A percentile compares a stretch with the other conserved stretches of the same genome.
phyloP scores from a whole-genome alignment of 2,888 invertebrate species.

The Blastobasis adustella region DNA sequence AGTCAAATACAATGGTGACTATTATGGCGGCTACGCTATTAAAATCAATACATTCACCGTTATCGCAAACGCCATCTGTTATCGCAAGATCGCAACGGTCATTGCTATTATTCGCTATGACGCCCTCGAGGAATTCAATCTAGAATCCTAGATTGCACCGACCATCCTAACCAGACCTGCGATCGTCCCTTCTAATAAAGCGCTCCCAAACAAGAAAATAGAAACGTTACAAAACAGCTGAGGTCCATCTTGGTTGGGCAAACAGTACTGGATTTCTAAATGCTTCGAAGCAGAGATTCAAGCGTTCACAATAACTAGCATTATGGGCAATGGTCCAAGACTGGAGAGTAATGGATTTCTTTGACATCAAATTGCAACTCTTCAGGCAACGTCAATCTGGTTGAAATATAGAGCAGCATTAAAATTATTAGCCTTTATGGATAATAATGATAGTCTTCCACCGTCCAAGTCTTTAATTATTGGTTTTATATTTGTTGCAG shows the following conservation, averaged over 20 bases:
- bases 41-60: slow-evolving; percentile 31
- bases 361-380: no score
- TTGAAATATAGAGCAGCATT: no score
- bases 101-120: slow-evolving; percentile 39
- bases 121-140: slow-evolving; percentile 47
- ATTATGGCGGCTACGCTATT: slow-evolving; percentile 13
- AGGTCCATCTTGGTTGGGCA: background rate
- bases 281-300: slow-evolving; percentile 32
- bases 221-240: no score
- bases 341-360: background rate
- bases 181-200: background rate
- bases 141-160: slow-evolving; percentile 12
- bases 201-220: no score
- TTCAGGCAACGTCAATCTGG: no score
- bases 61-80: slow-evolving; percentile 16
- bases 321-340: slow-evolving; percentile 18
- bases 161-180: background rate
- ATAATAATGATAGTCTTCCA: no score
- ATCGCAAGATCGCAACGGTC: slow-evolving; percentile 7
- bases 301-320: slow-evolving; percentile 25
- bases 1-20: background rate
- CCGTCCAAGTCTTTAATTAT: no score
- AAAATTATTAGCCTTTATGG: no score
- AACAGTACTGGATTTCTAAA: slow-evolving; percentile 33
- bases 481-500: no score